Base-by-base conservation (phyloP, 1,140 invertebrate species). In the Polypedilum vanderplanki region DNA sequence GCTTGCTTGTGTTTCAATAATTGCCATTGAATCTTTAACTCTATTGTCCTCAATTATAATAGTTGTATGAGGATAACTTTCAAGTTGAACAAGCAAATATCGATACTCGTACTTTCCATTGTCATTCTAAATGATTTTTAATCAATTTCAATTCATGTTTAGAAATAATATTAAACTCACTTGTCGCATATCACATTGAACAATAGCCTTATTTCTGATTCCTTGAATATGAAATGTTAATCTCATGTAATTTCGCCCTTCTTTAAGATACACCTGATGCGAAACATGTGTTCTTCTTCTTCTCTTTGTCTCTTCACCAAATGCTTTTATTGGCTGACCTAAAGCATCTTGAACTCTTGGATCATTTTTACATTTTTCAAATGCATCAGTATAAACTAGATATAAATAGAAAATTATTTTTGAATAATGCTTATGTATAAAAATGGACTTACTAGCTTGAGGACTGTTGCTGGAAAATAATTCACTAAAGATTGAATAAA, bases 191-290 rank as follows among this genome's bases (percentile, higher is more conserved):
- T 97, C 95, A 77, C 96, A 86, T 80, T 94, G 87, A 7, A 92
- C 95, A 74, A 92, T 93, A 8, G 87, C 95, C 78, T 90, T 90
- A 77, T 89, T 90, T 75, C 90, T 85, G 40, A 87, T 83, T 22
- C 95, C 95, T 85, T 95, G 89, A 46, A 97, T 87, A 80, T 96
- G 94, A 84, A 97, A 97, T 80, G 90, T 88, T 90, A 97, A 94
- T 78, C 92, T 87, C 84, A 97, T 88, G 79, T 91, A 89, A 77
- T 90, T 88, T 15, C 87, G 85, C 22, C 91, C 93, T 82, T 93
- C 87, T 46, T 89, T 88, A 1, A 10, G 15, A 18, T 70, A 94
- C 77, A 89, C 86, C 41, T 83, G 83, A 85, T 94, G 90, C 76
- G 91, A 94, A 77, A 84, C 90, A 87, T 87, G 87, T 76, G 87